A percentile compares a stretch with the other conserved stretches of the same genome.
These are phyloP conservation scores for Arge pagana DNA, from an alignment of 2,888 invertebrate species.

Conservation along the genomic window DNA sequence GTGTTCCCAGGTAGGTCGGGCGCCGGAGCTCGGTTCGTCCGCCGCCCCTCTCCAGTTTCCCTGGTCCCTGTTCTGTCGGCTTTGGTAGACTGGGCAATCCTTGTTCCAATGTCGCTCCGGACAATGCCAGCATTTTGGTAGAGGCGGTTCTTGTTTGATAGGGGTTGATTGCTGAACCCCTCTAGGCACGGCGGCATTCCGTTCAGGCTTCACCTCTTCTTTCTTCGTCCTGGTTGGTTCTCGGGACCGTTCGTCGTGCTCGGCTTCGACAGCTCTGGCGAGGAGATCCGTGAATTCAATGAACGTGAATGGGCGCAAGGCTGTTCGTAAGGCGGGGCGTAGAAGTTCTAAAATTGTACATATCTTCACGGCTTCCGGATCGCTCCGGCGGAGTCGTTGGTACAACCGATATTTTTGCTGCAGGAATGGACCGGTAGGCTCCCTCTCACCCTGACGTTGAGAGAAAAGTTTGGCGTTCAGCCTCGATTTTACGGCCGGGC, in stretches of 20 bases:
- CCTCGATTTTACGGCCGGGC: neutral
- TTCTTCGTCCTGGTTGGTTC: neutral
- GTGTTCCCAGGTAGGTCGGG: neutral
- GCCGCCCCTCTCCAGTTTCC: constrained; percentile 11
- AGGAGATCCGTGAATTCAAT: neutral
- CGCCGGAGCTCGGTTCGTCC: neutral
- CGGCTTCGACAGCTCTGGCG: neutral
- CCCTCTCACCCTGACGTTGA: neutral
- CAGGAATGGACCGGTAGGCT: neutral
- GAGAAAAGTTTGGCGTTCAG: neutral
- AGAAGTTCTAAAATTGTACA: neutral
- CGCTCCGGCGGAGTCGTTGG: neutral
- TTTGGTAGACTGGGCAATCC: neutral
- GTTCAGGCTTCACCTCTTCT: neutral
- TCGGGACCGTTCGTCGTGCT: neutral
- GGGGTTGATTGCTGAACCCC: no score
- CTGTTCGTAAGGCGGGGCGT: neutral
- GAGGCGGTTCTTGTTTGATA: no score
- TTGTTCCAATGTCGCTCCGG: neutral
- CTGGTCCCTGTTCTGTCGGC: neutral
- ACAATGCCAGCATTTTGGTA: constrained; percentile 5
- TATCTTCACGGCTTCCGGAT: neutral
- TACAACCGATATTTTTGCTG: constrained; percentile 8
- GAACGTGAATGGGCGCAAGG: neutral
- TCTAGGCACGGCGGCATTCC: neutral